phyloP scores from a whole-genome alignment of 2,113 vertebrate species.

The Myrmecophaga tridactyla region DNA sequence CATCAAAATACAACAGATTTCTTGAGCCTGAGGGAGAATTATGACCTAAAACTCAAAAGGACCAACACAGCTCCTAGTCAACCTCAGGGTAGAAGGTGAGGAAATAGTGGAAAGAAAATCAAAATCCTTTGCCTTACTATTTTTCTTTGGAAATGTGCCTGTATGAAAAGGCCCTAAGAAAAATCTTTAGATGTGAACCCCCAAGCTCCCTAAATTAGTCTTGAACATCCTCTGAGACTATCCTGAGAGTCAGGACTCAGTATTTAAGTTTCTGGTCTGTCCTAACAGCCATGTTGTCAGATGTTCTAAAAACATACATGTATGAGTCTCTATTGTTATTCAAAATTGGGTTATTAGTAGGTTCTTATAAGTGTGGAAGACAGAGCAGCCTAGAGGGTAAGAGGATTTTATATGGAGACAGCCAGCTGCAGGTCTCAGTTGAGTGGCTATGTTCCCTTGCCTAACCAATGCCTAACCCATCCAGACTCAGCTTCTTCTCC shows the following conservation, averaged over 20 bases:
- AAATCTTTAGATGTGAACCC: neutral
- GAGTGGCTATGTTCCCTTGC: neutral
- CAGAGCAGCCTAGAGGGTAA: neutral
- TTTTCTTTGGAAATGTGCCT: neutral
- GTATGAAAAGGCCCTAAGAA: neutral
- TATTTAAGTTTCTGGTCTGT: neutral
- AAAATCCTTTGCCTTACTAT: neutral
- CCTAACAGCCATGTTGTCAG: neutral
- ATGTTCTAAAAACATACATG: neutral
- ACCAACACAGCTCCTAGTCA: neutral
- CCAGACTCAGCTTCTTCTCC: neutral
- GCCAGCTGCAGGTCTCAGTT: neutral
- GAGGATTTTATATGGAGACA: neutral
- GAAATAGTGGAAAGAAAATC: neutral
- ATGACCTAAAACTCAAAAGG: conserved; percentile 44
- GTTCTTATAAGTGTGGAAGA: neutral
- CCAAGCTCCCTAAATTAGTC: neutral
- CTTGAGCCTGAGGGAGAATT: neutral
- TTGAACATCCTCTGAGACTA: neutral
- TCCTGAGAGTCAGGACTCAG: neutral
- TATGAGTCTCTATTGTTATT: too few species aligned
- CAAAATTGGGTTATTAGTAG: neutral
- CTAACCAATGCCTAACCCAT: neutral
- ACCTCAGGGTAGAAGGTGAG: neutral
- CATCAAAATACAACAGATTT: conserved; percentile 48